phyloP scores from a whole-genome alignment of 2,797 vertebrate genomes.

The Sebastiscus albofasciatus region DNA sequence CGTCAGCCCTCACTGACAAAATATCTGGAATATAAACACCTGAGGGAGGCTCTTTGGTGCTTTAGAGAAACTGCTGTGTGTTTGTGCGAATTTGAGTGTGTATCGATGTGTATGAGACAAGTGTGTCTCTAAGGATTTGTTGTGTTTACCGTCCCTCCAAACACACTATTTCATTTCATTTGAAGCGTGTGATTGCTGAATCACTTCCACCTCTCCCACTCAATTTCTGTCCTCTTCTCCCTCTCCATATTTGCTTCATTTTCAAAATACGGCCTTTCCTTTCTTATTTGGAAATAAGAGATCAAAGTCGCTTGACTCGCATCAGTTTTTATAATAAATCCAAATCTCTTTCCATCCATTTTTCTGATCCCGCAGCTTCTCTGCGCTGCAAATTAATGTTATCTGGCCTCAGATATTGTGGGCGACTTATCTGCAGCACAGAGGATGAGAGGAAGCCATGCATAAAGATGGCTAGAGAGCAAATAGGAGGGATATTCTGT shows the following conservation, averaged over 20 bases:
- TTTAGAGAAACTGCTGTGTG: neutral
- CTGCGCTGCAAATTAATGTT: conserved; percentile 12
- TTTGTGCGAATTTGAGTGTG: neutral
- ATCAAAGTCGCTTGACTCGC: neutral
- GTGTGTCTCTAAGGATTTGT: conserved; percentile 5
- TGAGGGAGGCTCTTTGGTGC: conserved; percentile 2
- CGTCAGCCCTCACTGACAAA: neutral
- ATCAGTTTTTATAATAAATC: neutral
- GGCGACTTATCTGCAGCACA: conserved; percentile 23
- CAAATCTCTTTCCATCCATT: neutral
- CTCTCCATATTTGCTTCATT: neutral
- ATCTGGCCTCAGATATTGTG: conserved; percentile 33
- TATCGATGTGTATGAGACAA: neutral
- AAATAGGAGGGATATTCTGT: conserved; percentile 3
- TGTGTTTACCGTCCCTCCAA: conserved; percentile 14
- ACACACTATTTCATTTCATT: conserved; percentile 12
- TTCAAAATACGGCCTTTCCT: neutral
- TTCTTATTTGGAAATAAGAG: neutral
- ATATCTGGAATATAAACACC: conserved; percentile 18
- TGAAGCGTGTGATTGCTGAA: conserved; percentile 15
- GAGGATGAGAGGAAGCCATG: conserved; percentile 44
- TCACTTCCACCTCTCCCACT: conserved; percentile 7
- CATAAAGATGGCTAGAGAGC: conserved; percentile 9
- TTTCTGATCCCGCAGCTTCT: neutral
- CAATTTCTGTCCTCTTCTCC: neutral